Conservation (phyloP, 2,888 invertebrate species). For the Eristalinus aeneus region DNA sequence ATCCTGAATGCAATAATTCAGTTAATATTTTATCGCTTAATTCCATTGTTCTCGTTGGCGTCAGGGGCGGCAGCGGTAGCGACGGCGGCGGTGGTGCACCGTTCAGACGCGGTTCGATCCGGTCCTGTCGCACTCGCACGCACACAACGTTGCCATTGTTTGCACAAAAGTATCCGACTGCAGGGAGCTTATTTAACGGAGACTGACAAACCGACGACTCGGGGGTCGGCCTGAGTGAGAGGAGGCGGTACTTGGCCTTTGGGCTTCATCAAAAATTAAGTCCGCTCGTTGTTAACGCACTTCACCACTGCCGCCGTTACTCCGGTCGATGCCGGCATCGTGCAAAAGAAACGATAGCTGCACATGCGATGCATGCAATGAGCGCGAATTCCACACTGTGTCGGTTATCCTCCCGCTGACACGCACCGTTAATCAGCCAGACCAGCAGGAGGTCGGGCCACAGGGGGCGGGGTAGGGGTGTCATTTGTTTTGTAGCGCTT, state of each 20-base stretch:
- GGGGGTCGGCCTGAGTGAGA: not conserved
- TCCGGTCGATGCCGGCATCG: not conserved
- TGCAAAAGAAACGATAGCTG: not conserved
- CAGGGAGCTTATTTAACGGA: not conserved
- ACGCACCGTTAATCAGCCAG: not conserved
- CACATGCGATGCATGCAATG: not conserved
- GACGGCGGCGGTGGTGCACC: not conserved
- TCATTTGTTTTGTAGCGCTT: not conserved
- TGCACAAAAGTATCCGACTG: not conserved
- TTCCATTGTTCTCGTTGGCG: constrained; percentile 45
- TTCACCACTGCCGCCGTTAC: not conserved
- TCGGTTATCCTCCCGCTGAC: not conserved
- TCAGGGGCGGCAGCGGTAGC: not conserved
- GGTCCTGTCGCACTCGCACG: not conserved
- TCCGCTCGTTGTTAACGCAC: not conserved
- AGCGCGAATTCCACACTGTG: not conserved
- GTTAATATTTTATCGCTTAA: constrained; percentile 60
- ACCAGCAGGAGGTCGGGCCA: too few species aligned
- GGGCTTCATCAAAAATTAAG: not conserved
- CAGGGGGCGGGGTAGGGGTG: not conserved
- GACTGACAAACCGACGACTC: not conserved
- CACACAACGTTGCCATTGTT: not conserved
- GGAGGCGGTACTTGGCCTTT: not conserved
- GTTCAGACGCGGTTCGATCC: not conserved
- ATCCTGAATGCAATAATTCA: constrained; percentile 55